Base-by-base conservation (phyloP, 2,888 invertebrate species). In the Drosophila paranaensis region DNA sequence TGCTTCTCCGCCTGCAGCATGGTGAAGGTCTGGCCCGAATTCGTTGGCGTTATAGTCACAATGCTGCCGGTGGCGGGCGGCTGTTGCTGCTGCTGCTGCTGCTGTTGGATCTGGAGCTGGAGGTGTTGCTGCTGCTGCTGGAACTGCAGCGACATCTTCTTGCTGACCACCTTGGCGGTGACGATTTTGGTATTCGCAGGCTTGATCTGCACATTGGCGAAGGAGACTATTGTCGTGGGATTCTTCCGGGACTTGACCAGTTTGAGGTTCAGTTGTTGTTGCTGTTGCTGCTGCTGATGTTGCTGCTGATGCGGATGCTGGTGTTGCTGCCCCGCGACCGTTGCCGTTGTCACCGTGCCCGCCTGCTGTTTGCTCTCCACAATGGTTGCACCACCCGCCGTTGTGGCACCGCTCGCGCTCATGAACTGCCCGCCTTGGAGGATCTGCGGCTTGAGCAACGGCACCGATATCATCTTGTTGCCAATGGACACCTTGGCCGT, bases 401-500 rank as follows among this genome's bases (percentile, higher is more conserved):
- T 77, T 3, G 77, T 88, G 16, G 72, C 76, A 0, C 81, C 86
- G 35, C 87, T 79, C 13, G 81, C 78, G n/a, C 72, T 84, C 40
- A 89, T 55, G 13, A 76, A 6, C 33, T 75, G 73, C 0, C 72
- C 70, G 20, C 63, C 48, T 53, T 88, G 88, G 35, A 91, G 74
- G 16, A 91, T 85, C 72, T 91, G 91, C 4, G 92, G 91, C 66
- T 93, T 93, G 3, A 93, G 62, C 55, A 93, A 72, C 14, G 93
- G 93, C 67, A 93, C 93, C 30, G 93, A 93, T 64, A 93, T 92
- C n/a, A 91, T 93, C 58, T 92, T 92, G 71, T 93, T 93, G 37
- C 93, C 93, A 58, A 93, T 92, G 1, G 92, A 92, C 4, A 93
- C 92, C 79, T 93, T 93, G 50, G 93, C 95, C 13, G 95, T 95